Evolutionary conservation across 2,113 vertebrate genomes (phyloP).

Genomic region (Crotalus tigris): DNA sequence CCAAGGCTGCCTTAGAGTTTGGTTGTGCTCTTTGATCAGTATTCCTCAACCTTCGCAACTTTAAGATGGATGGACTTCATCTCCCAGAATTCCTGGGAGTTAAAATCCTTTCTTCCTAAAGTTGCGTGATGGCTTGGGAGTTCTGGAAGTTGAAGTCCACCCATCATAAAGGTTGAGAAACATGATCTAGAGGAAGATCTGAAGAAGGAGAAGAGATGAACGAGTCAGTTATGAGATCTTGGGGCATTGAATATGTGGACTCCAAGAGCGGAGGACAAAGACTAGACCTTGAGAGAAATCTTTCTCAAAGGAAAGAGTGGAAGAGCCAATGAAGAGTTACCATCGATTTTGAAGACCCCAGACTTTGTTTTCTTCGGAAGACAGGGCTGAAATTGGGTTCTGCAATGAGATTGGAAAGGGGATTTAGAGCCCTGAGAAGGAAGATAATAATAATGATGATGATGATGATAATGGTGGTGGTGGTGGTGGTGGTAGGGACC

Average conservation of each 20-base stretch:
- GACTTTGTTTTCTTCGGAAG: conserved; percentile 40
- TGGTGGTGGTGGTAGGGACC: too few species aligned
- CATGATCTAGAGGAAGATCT: not conserved
- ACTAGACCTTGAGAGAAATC: too few species aligned
- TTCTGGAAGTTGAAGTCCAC: not conserved
- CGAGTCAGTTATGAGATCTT: not conserved
- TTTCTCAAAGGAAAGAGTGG: not conserved
- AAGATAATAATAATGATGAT: too few species aligned
- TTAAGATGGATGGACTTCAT: not conserved
- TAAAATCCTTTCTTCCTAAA: not conserved
- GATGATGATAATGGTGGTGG: too few species aligned
- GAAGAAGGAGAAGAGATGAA: not conserved
- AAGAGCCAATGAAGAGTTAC: conserved; percentile 40
- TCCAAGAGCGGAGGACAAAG: not conserved
- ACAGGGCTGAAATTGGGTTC: conserved; percentile 70
- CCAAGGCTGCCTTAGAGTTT: not conserved
- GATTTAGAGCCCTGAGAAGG: not conserved
- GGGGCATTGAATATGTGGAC: not conserved
- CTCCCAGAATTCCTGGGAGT: not conserved
- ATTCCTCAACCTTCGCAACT: not conserved
- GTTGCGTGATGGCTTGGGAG: not conserved
- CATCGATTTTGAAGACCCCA: conserved; percentile 44
- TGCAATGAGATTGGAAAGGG: conserved; percentile 35
- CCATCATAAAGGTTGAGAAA: not conserved
- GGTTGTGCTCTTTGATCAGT: too few species aligned